Conservation (phyloP, 2,888 invertebrate genomes). For the Stenodera caucasica region DNA sequence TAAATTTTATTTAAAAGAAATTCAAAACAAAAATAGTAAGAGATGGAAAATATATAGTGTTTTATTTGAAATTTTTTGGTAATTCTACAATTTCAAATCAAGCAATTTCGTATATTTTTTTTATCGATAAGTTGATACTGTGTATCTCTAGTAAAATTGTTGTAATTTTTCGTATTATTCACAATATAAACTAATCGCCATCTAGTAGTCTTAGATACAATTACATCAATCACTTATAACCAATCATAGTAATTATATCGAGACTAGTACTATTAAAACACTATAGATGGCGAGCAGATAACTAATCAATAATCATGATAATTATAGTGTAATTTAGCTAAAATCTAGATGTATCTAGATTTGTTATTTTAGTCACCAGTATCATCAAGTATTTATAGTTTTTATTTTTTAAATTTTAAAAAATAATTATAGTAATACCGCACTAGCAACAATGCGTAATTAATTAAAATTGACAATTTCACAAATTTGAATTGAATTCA, state of each 20-base stretch:
- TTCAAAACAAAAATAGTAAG: not conserved
- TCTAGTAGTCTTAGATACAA: no score
- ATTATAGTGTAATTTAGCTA: no score
- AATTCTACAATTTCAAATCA: not conserved
- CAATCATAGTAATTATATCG: no score
- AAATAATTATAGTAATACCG: no score
- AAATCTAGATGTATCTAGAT: no score
- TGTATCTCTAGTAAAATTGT: conserved; percentile 59
- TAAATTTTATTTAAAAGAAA: no score
- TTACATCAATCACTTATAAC: no score
- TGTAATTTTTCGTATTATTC: conserved; percentile 53
- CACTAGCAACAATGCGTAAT: no score
- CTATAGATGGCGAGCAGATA: no score
- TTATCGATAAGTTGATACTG: conserved; percentile 54
- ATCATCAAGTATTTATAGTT: not conserved
- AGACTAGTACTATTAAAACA: no score
- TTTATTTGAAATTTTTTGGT: not conserved
- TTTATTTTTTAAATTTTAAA: not conserved
- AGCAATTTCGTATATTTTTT: conserved; percentile 30
- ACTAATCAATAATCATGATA: no score
- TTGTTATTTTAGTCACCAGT: not conserved
- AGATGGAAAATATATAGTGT: not conserved
- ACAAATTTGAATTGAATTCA: not conserved
- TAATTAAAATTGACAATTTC: not conserved
- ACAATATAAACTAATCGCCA: no score